Conservation (phyloP, 1,140 invertebrate species). For the Maniola jurtina region DNA sequence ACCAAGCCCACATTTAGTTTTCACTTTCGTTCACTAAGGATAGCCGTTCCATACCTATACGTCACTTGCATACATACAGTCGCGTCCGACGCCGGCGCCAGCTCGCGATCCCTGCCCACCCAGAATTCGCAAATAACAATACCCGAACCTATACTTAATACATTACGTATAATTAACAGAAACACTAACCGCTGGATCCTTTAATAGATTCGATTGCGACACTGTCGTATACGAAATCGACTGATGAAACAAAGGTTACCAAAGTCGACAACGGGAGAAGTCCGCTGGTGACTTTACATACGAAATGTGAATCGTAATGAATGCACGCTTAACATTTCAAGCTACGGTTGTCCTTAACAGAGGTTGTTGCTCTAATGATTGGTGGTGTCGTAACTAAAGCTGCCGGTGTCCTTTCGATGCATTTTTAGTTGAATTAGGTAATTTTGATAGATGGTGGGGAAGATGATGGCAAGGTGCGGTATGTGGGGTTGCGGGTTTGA, state of each 20-base stretch:
- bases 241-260: constrained; percentile 9
- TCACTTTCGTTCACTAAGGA: constrained; percentile 78
- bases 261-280: background rate
- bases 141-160: background rate
- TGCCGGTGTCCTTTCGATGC: constrained; percentile 70
- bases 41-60: constrained; percentile 71
- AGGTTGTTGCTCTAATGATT: constrained; percentile 72
- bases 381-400: constrained; percentile 65
- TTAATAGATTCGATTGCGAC: constrained; percentile 2
- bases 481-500: constrained; percentile 71
- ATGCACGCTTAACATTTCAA: constrained; percentile 41
- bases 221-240: background rate
- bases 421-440: constrained; percentile 75
- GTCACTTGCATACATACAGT: constrained; percentile 65
- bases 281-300: constrained; percentile 31
- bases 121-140: background rate
- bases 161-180: background rate
- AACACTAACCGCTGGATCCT: constrained; percentile 3
- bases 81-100: constrained; percentile 16
- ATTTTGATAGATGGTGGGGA: constrained; percentile 53
- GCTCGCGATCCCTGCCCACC: constrained; percentile 11
- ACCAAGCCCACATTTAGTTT: constrained; percentile 74
- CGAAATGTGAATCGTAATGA: constrained; percentile 52
- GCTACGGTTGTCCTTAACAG: constrained; percentile 51
- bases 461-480: constrained; percentile 49